A percentile compares a stretch with the other conserved stretches of the same genome.
These are phyloP conservation scores for Tragelaphus strepsiceros DNA, from an alignment of 2,113 vertebrate species.

Conservation along the genomic window DNA sequence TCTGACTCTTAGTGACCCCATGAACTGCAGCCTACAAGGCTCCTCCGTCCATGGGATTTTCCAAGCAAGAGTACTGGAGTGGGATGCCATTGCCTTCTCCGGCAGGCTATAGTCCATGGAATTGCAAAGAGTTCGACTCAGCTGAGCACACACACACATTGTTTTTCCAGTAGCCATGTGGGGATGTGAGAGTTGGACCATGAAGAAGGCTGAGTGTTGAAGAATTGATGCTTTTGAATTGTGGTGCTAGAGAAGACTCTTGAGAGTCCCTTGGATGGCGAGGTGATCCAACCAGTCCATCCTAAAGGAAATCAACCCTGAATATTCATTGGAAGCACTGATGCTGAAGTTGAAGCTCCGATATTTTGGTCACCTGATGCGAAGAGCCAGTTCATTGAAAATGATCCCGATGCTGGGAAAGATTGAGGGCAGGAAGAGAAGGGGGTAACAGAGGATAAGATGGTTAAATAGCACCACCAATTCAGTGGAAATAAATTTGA, in stretches of 20 bases:
- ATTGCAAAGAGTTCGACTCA: background rate
- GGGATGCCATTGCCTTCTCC: no score
- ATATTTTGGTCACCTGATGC: background rate
- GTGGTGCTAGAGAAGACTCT: background rate
- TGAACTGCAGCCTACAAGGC: no score
- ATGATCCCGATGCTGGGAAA: background rate
- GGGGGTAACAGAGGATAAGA: background rate
- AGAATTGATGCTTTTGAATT: background rate
- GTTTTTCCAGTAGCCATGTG: background rate
- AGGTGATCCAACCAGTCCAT: background rate
- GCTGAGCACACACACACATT: background rate
- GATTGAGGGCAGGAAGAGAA: background rate
- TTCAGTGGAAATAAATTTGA: background rate
- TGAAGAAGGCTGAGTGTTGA: background rate
- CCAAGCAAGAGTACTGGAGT: no score
- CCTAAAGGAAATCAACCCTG: background rate
- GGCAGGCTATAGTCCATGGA: background rate
- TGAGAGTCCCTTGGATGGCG: background rate
- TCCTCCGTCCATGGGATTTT: no score
- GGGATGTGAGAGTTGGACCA: background rate
- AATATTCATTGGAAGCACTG: background rate
- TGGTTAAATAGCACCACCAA: background rate
- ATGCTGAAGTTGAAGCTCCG: background rate
- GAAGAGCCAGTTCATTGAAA: background rate
- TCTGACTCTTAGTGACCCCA: no score